A percentile compares a stretch with the other conserved stretches of the same genome.
Conservation (phyloP, 2,113 vertebrate genomes). For the Albula glossodonta region DNA sequence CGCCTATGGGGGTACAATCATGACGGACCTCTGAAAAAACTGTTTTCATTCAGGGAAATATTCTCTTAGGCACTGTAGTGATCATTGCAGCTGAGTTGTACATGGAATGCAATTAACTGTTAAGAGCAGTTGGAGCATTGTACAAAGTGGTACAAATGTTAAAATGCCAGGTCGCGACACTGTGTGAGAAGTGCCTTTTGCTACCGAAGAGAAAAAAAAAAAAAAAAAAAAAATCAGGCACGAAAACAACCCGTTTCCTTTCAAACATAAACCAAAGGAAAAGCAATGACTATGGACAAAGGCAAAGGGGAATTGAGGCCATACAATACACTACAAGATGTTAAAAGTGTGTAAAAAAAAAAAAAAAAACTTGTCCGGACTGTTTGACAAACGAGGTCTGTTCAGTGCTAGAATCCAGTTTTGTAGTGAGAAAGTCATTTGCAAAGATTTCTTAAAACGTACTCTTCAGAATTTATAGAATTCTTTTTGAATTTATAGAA, state of each 20-base stretch:
- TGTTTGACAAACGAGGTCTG: conserved; percentile 27
- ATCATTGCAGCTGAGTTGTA: conserved; percentile 65
- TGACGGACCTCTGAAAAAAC: conserved; percentile 21
- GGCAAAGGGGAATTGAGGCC: conserved; percentile 67
- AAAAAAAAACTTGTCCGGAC: background rate
- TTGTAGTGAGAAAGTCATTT: background rate
- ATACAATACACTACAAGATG: conserved; percentile 43
- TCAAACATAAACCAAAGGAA: conserved; percentile 62
- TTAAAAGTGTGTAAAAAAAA: background rate
- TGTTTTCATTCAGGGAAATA: conserved; percentile 56
- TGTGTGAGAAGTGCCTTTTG: conserved; percentile 20
- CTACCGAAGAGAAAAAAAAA: conserved; percentile 27
- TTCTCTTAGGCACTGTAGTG: conserved; percentile 75
- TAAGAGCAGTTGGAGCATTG: conserved; percentile 49
- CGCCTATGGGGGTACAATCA: background rate
- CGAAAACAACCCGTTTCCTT: no score
- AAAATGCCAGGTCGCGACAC: conserved; percentile 16
- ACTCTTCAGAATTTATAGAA: background rate
- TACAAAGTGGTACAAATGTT: conserved; percentile 44
- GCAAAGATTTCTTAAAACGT: no score
- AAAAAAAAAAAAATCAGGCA: conserved; percentile 39
- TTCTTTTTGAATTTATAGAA: background rate
- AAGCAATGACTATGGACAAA: conserved; percentile 58
- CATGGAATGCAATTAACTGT: conserved; percentile 66
- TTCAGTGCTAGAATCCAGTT: conserved; percentile 48